Evolutionary conservation across 2,888 invertebrate genomes (phyloP), one percentile per base, ranked within the genome.

Genomic region (Aproaerema taeniolella): DNA sequence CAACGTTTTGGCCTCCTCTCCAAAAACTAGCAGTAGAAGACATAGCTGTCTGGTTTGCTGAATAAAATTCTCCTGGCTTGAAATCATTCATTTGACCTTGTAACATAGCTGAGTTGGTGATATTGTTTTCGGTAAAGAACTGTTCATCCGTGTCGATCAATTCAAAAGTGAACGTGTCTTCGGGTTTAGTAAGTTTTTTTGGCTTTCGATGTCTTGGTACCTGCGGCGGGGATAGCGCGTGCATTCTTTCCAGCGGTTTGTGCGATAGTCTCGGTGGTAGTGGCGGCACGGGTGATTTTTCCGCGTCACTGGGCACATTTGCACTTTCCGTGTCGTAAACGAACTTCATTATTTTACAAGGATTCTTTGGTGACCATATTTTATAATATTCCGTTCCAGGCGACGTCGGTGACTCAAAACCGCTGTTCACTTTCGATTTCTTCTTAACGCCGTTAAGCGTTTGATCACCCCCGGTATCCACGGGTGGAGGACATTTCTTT

Each of bases 81-180:
- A 88, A 88, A 48, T 87, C 85, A 32, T 78, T 79, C 31, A 83
- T 60, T 31, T 75, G 73, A 16, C 71, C 72, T 46, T 82, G 81
- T 31, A 85, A 60, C 14, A 59, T 68, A 16, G 80, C 73, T 15
- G 82, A 83, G 50, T 80, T 82, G n/a, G 75, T 72, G 43, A 85
- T 85, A 47, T 83, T 81, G 51, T 83, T 86, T 49, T 87, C 87
- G 1, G 85, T 83, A 54, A 83, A 83, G 56, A 82, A 86, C 47
- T 88, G 88, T 63, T 95, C 95, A 61, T 95, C 95, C 8, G 92
- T 93, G 59, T 95, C 95, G 45, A 95, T 92, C 42, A 95, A 89
- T 70, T 95, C 95, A 67, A 95, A 95, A 50, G 91, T 92, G 65
- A 95, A 95, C 32, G 92, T 91, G 67, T 95, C 95, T 67, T 94